These are phyloP conservation scores for Dinoponera quadriceps DNA, from an alignment of 1,140 invertebrate genomes.

Conservation along the genomic window DNA sequence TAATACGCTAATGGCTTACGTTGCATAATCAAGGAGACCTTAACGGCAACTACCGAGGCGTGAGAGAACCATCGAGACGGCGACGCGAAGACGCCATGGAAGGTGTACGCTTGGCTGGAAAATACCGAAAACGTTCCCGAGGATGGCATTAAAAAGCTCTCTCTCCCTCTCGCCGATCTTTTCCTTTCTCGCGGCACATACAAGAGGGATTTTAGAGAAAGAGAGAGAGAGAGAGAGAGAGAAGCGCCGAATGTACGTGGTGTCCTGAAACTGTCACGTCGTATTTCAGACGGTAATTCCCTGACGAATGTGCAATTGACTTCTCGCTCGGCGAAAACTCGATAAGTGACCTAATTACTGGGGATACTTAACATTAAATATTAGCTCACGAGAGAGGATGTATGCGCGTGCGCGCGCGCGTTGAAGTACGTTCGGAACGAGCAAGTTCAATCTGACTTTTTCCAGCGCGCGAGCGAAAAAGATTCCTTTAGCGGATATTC, in stretches of 20 bases:
- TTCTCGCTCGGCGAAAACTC: conserved; percentile 3
- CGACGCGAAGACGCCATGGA: neutral
- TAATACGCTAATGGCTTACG: conserved; percentile 25
- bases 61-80: conserved; percentile 5
- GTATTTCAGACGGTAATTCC: conserved; percentile 9
- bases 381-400: neutral
- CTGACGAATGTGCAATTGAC: conserved; percentile 17
- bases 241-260: neutral
- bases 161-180: neutral
- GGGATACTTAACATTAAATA: conserved; percentile 36
- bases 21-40: conserved; percentile 41
- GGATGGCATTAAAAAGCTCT: neutral
- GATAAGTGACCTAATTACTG: conserved; percentile 39
- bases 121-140: conserved; percentile 21
- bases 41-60: neutral
- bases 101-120: neutral
- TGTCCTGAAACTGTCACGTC: neutral
- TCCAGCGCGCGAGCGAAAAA: neutral
- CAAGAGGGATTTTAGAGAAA: too few relatives aligned
- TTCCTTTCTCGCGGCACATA: neutral
- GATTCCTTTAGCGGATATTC: too few relatives aligned
- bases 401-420: neutral
- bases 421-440: neutral
- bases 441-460: neutral
- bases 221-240: too few relatives aligned